phyloP scores from a whole-genome alignment of 2,888 invertebrate genomes.

The Drosophila austrosaltans region DNA sequence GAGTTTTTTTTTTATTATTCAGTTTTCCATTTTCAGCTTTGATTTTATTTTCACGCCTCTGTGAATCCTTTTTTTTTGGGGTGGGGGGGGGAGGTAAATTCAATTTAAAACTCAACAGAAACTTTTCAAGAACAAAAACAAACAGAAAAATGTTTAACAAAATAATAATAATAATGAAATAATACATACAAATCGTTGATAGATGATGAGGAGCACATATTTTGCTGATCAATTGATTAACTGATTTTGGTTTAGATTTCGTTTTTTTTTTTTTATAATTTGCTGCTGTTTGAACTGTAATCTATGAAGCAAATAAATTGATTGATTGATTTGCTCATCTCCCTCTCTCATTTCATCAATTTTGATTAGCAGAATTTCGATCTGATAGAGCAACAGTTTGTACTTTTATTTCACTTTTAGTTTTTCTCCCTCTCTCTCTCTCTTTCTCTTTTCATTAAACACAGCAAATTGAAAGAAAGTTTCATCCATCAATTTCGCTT shows the following conservation, averaged over 20 bases:
- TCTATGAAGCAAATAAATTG: conserved; percentile 14
- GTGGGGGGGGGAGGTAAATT: not conserved
- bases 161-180: conserved; percentile 1
- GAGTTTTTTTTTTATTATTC: conserved; percentile 7
- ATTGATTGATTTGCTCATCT: conserved; percentile 35
- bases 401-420: conserved; percentile 33
- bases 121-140: conserved; percentile 9
- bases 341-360: conserved; percentile 47
- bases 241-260: conserved; percentile 3
- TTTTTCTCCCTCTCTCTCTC: not conserved
- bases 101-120: conserved; percentile 10
- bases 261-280: not conserved
- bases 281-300: conserved; percentile 4
- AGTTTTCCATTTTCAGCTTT: not conserved
- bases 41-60: conserved; percentile 35
- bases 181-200: conserved; percentile 58
- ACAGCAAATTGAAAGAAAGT: conserved; percentile 36
- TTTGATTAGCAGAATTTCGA: conserved; percentile 44
- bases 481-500: conserved; percentile 64
- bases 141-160: not conserved
- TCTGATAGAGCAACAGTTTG: conserved; percentile 58
- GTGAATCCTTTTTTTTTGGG: conserved; percentile 14
- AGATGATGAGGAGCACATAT: conserved; percentile 26
- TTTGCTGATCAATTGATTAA: not conserved
- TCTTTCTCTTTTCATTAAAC: conserved; percentile 23